These are phyloP conservation scores for Pygoscelis antarcticus DNA, from an alignment of 2,113 vertebrate genomes.

Conservation along the genomic window DNA sequence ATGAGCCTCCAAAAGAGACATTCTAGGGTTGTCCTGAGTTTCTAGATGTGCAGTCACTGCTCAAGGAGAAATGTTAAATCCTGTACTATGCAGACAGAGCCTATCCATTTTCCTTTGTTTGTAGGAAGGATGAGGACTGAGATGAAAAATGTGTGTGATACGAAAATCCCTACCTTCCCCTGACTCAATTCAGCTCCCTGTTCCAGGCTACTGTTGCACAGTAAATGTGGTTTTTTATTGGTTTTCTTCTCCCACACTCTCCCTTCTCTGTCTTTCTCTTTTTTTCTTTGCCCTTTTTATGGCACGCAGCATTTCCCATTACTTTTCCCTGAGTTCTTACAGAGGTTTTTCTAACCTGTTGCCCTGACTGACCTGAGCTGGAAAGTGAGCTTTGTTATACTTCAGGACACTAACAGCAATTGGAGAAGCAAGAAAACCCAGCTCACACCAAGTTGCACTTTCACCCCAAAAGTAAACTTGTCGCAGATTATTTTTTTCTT, in stretches of 20 bases:
- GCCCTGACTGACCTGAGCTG: background rate
- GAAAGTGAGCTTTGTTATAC: background rate
- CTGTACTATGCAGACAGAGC: background rate
- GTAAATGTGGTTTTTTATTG: background rate
- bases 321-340: background rate
- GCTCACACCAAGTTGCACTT: background rate
- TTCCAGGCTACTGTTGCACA: background rate
- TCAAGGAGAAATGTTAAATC: background rate
- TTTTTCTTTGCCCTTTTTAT: background rate
- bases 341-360: background rate
- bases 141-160: background rate
- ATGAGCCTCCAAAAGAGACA: background rate
- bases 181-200: background rate
- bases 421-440: background rate
- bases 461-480: background rate
- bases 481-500: background rate
- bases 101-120: background rate
- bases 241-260: background rate
- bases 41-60: background rate
- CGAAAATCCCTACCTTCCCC: background rate
- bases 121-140: background rate
- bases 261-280: background rate
- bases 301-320: conserved; percentile 33
- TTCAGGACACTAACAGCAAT: background rate
- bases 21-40: background rate